Evolutionary conservation across 2,888 invertebrate species (phyloP), one percentile per base, ranked within the genome.

Genomic region (Sussaba pulchella): DNA sequence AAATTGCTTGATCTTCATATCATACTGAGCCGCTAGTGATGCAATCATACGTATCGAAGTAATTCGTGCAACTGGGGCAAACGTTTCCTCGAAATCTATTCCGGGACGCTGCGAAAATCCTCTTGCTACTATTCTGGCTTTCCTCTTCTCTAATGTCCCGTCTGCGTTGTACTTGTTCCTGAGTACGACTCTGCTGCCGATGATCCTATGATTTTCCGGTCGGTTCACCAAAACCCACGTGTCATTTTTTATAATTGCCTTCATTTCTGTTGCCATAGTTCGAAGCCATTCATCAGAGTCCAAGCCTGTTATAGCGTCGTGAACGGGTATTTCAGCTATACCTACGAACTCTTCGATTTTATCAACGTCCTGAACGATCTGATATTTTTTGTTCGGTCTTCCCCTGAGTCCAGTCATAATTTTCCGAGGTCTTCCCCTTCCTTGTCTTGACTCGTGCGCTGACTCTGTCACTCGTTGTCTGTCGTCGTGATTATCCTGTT

Each of bases 41-140:
- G 6, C 6, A 6, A 31, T 31, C 31, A 31, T 31, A 31, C 31
- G 6, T 31, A 31, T 31, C 6, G 31, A 31, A 31, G 31, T 31
- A 31, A 6, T 31, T 31, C 31, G 31, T 31, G 31, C 31, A 5
- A 31, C 31, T 31, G 31, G 31, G 6, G 31, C 31, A 31, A 31
- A 31, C 31, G 73, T 84, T 19, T 83, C 81, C 8, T 59, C 21
- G 41, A 83, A 85, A 47, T 85, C 77, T 24, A 85, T 26, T 17
- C 85, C 82, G 1, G 70, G 75, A 3, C 73, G 57, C 61, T 83
- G 79, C 1, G 43, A 75, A 52, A 79, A 82, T n/a, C 81, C 84
- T 63, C 39, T 75, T 4, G 83, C 85, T 1, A 84, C 82, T 1
- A 84, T 24, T n/a, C 85, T 31, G 3, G 84, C 74, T 50, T 83